Evolutionary conservation across 2,113 vertebrate species (phyloP).

Genomic region (Heterocephalus glaber): DNA sequence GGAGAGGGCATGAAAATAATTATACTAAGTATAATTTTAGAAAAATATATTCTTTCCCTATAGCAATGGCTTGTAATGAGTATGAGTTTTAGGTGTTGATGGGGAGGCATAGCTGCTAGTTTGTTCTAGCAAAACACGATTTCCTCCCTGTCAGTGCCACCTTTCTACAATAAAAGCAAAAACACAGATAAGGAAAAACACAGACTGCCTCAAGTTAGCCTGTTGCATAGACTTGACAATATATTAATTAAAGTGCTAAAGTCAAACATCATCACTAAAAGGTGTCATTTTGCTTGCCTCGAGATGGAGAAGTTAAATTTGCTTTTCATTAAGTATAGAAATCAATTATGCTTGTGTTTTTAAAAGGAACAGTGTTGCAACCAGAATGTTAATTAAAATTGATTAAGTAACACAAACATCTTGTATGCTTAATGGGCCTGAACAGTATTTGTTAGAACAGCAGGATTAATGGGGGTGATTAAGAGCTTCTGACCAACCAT

Average conservation of each 20-base stretch:
- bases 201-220: neutral
- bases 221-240: neutral
- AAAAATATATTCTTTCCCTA: neutral
- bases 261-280: neutral
- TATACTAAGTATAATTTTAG: neutral
- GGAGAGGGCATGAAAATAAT: accelerated
- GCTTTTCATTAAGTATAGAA: slow-evolving; percentile 31
- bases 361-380: slow-evolving; percentile 45
- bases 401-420: slow-evolving; percentile 52
- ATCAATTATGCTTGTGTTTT: slow-evolving; percentile 29
- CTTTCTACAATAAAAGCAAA: neutral
- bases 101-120: accelerated
- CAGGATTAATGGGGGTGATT: slow-evolving; percentile 34
- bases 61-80: neutral
- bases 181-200: neutral
- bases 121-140: neutral
- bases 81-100: neutral
- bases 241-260: slow-evolving; percentile 21
- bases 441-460: slow-evolving; percentile 41
- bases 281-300: neutral
- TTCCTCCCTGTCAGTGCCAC: neutral
- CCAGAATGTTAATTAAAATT: slow-evolving; percentile 69
- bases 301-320: slow-evolving; percentile 31
- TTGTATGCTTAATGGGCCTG: slow-evolving; percentile 54
- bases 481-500: slow-evolving; percentile 15